A percentile compares a stretch with the other conserved stretches of the same genome.
These are phyloP conservation scores for Graphium colonna DNA, from an alignment of 2,888 invertebrate genomes.

Conservation along the genomic window DNA sequence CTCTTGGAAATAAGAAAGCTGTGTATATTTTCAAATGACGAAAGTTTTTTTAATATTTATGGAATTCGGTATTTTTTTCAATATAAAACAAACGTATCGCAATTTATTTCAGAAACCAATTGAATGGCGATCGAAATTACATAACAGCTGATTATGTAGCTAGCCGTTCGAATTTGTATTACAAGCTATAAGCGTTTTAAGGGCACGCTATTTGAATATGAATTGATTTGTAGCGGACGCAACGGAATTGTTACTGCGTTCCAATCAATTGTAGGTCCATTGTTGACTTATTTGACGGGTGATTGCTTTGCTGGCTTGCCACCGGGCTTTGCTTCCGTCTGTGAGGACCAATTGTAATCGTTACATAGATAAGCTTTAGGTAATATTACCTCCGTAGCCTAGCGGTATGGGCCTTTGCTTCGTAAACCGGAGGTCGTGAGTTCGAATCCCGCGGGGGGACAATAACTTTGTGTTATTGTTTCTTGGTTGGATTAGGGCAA, in stretches of 20 bases:
- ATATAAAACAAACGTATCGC: too few relatives aligned
- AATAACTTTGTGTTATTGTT: too few relatives aligned
- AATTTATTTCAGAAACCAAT: not conserved
- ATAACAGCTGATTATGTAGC: constrained; percentile 7
- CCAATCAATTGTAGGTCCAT: constrained; percentile 35
- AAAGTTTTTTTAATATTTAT: too few relatives aligned
- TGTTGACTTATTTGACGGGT: constrained; percentile 26
- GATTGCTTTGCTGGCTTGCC: constrained; percentile 8
- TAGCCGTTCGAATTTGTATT: not conserved
- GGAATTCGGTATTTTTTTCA: too few relatives aligned
- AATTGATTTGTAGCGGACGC: constrained; percentile 53
- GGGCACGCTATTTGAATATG: constrained; percentile 36
- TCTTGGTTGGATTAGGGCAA: too few relatives aligned
- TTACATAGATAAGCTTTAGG: too few relatives aligned
- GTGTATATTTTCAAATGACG: too few relatives aligned
- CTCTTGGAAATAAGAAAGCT: too few relatives aligned
- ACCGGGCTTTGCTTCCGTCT: constrained; percentile 10
- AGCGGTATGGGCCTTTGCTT: too few relatives aligned
- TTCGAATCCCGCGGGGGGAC: too few relatives aligned
- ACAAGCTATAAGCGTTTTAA: constrained; percentile 26
- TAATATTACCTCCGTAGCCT: too few relatives aligned
- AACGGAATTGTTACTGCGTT: constrained; percentile 46
- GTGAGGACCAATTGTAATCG: not conserved
- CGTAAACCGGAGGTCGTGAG: too few relatives aligned
- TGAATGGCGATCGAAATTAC: not conserved